Evolutionary conservation across 2,113 vertebrate species (phyloP).

Genomic region (Nematolebias whitei): DNA sequence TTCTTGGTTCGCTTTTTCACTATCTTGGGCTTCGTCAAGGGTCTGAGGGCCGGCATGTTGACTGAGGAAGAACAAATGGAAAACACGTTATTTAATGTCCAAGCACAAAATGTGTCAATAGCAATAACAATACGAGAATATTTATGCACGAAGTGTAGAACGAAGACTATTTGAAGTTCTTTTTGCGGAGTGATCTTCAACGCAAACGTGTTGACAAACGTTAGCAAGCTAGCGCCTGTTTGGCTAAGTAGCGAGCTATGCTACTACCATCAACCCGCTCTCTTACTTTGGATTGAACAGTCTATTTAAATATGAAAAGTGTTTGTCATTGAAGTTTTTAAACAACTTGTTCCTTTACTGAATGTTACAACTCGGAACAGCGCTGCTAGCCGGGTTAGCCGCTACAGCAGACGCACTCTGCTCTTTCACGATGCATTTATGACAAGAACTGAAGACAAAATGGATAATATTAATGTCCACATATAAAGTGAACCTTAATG

Average conservation of each 20-base stretch:
- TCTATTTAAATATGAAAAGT: neutral
- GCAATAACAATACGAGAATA: too few species aligned
- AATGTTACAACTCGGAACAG: neutral
- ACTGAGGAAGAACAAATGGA: constrained; percentile 59
- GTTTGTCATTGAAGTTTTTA: neutral
- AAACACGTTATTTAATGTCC: neutral
- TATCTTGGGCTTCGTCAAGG: constrained; percentile 92
- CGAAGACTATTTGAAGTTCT: too few species aligned
- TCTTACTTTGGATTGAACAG: too few species aligned
- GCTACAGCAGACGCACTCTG: neutral
- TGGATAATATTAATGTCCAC: neutral
- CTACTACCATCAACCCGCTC: too few species aligned
- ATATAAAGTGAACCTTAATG: fast-evolving
- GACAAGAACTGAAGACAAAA: fast-evolving
- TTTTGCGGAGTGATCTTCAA: neutral
- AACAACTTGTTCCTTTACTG: neutral
- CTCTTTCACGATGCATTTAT: neutral
- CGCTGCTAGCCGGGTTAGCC: neutral
- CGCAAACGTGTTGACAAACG: constrained; percentile 21
- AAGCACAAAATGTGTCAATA: neutral
- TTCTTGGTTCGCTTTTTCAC: constrained; percentile 98
- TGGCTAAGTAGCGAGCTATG: constrained; percentile 17
- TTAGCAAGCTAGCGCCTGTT: constrained; percentile 12
- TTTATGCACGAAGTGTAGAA: too few species aligned
- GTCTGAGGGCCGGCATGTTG: constrained; percentile 91